These are phyloP conservation scores for Bolinopsis microptera DNA, from an alignment of 37 sponge, comb jelly and placozoan species.

Conservation along the genomic window DNA sequence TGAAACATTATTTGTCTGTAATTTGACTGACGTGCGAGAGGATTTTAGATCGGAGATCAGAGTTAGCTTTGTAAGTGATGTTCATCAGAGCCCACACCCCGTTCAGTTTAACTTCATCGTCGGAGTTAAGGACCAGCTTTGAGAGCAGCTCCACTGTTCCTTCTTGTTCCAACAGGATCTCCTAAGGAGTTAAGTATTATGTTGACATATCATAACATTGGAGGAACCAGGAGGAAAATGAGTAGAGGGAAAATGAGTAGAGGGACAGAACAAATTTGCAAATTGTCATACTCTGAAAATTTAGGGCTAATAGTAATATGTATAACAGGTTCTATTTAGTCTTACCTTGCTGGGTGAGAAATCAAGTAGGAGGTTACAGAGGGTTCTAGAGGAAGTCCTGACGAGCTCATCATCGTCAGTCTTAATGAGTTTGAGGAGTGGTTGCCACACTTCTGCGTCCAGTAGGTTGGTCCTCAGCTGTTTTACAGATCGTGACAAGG, in stretches of 20 bases:
- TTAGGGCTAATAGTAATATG: no score
- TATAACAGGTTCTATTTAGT: no score
- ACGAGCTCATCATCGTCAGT: constrained; percentile 67
- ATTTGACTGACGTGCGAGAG: constrained; percentile 49
- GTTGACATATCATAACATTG: no score
- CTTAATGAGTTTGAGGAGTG: constrained; percentile 65
- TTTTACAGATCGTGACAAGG: constrained; percentile 76
- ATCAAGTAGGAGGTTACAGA: constrained; percentile 73
- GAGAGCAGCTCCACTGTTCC: constrained; percentile 36
- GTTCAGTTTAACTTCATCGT: constrained; percentile 57
- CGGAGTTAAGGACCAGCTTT: constrained; percentile 50
- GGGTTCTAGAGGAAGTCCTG: constrained; percentile 66
- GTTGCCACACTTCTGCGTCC: constrained; percentile 72
- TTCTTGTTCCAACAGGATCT: constrained; percentile 54
- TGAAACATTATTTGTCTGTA: no score
- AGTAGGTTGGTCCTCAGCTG: constrained; percentile 70
- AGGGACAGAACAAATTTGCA: no score
- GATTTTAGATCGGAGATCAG: constrained; percentile 60
- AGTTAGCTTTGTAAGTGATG: constrained; percentile 64
- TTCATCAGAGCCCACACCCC: constrained; percentile 65
- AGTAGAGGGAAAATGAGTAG: no score
- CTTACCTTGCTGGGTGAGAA: constrained; percentile 75
- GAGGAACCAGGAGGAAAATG: no score
- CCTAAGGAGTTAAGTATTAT: constrained; percentile 10
- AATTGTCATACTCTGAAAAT: no score